Evolutionary conservation across 2,113 vertebrate species (phyloP), one percentile per base, ranked within the genome.

Genomic region (Prinia subflava): DNA sequence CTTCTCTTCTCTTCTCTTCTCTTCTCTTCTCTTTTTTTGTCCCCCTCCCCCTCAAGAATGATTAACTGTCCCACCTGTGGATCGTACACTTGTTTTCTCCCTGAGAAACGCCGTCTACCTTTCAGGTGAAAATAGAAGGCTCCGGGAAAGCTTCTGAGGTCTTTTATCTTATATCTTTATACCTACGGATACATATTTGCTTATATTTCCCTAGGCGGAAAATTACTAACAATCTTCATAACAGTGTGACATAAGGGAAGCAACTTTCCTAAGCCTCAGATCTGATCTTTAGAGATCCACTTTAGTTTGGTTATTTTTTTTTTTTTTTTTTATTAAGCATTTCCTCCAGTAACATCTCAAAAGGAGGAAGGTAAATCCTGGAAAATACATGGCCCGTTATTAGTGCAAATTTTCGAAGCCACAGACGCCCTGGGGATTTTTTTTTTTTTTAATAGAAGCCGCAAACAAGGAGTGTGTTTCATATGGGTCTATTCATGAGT

Each of bases 31-130:
- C 1, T 6, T 42, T 16, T 56, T 42, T 23, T 5, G 7, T 22
- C 10, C 3, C 2, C 10, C 11, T 28, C 5, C 6, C 15, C 16
- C 20, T 30, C 11, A 14, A 76, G 78, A 76, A 80, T 49, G 47
- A 95, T 59, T 24, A 80, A 70, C 60, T 59, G 9, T 86, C 87
- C 92, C 92, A 95, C 93, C 90, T 94, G 93, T 96, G 83, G 94
- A 94, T 95, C 10, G 9, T 39, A 60, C 88, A 86, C 33, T 90
- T 95, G 59, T 81, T 93, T 56, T 94, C 47, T 35, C 50, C 73
- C 88, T 77, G 65, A 91, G 90, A 83, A 96, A 63, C n/a, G 5
- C 25, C 39, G 68, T 52, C 67, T 62, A 39, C 39, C 76, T 84
- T 89, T 86, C 85, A 78, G 90, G 80, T 78, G 90, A 89, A 90